Percentiles rank a stretch among this genome's conserved stretches.
Conservation (phyloP, 2,113 vertebrate genomes). For the Grammomys surdaster region DNA sequence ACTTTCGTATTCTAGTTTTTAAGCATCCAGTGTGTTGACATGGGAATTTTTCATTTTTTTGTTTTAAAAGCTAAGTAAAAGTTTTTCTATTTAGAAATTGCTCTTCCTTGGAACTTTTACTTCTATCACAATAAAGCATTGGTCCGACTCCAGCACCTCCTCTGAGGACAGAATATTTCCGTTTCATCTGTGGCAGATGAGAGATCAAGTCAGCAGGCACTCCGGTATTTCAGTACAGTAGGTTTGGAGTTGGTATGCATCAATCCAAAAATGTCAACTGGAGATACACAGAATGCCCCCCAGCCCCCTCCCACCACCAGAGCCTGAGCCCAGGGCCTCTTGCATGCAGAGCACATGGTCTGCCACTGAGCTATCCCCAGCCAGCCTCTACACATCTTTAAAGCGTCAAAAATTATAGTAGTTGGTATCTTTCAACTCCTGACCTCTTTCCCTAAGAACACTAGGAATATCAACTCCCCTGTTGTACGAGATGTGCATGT, state of each 20-base stretch:
- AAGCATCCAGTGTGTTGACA: neutral
- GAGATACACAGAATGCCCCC: neutral
- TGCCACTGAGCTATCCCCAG: neutral
- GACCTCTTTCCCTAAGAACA: neutral
- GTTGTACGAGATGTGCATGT: neutral
- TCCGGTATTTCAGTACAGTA: neutral
- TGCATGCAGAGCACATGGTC: neutral
- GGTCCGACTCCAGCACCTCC: neutral
- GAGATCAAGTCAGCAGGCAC: neutral
- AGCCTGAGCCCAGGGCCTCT: neutral
- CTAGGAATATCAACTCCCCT: neutral
- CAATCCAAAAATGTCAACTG: neutral
- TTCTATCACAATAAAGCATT: neutral
- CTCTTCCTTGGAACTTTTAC: neutral
- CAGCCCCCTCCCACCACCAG: too few relatives aligned
- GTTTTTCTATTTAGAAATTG: neutral
- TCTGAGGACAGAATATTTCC: neutral
- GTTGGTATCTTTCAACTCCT: neutral
- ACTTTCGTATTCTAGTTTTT: slow-evolving; percentile 44
- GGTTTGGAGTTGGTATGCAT: neutral
- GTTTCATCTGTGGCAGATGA: neutral
- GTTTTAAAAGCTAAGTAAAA: slow-evolving; percentile 10
- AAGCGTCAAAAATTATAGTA: neutral
- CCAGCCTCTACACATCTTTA: neutral
- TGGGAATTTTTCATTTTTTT: slow-evolving; percentile 15